Base-by-base conservation (phyloP, 2,888 invertebrate genomes). In the Muscina levida region DNA sequence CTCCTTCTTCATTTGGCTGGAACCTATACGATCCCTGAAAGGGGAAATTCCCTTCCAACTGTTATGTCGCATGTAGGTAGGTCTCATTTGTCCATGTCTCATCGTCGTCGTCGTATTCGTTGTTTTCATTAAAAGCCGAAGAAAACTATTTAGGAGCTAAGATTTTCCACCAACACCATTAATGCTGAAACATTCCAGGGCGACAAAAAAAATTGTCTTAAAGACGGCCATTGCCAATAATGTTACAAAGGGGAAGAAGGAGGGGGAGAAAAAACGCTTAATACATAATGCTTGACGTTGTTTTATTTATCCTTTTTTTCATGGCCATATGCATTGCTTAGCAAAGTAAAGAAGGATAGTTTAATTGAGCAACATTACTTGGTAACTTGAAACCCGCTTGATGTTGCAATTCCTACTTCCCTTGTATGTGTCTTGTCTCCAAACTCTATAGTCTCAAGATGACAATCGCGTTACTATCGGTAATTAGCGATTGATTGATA, bases 401-500 rank as follows among this genome's bases (percentile, higher is more conserved):
- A 26, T 57, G 13, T 31, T 13, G 24, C 19, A 17, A 22, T 53
- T 66, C 26, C 31, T 37, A 31, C 31, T 8, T 31, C n/a, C n/a
- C n/a, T n/a, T n/a, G n/a, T n/a, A n/a, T 31, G 31, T 8, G 4
- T 44, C 44, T 53, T 19, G 37, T 11, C 17, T 46, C 67, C 37
- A n/a, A 51, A 65, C 15, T 62, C n/a, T n/a, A n/a, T 57, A 70
- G 82, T 79, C 82, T 67, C 77, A 77, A 70, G 83, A 82, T 82
- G 78, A 86, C 86, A 87, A 87, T 87, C 87, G 87, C 86, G 87
- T 87, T 87, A 86, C 86, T 86, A 87, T 87, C 87, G 85, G 86
- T 87, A 87, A 87, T 87, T 87, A 87, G 87, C 86, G 85, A 87
- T 86, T 87, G 87, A 87, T 87, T 87, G 87, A 87, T 87, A 87